Evolutionary conservation across 2,113 vertebrate species (phyloP).

Genomic region (Nibea coibor): DNA sequence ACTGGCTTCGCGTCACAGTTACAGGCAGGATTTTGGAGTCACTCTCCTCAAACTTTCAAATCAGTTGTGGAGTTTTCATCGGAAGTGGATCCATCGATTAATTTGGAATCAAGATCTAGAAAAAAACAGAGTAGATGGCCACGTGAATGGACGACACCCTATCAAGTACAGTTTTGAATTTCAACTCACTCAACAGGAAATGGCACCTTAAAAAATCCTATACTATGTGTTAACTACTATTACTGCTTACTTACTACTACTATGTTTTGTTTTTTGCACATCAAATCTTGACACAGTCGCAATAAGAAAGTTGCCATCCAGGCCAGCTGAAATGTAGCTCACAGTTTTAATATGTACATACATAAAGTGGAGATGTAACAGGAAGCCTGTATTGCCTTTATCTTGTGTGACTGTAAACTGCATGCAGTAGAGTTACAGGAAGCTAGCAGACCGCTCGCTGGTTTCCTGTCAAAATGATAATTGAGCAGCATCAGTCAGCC

Average conservation of each 20-base stretch:
- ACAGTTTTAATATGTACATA: not conserved
- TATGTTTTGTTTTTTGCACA: not conserved
- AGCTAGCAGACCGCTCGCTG: conserved; percentile 52
- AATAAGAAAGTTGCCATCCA: not conserved
- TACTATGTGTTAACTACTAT: not conserved
- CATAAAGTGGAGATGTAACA: conserved; percentile 24
- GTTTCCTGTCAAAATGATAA: conserved; percentile 73
- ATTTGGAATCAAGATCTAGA: conserved; percentile 30
- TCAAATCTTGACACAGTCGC: not conserved
- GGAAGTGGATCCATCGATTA: conserved; percentile 19
- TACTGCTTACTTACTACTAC: too few relatives aligned
- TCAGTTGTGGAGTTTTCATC: not conserved
- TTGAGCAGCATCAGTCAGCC: conserved; percentile 41
- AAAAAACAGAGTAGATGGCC: not conserved
- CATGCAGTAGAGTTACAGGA: conserved; percentile 59
- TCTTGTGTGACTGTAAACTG: conserved; percentile 14
- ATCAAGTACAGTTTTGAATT: not conserved
- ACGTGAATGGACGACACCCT: too few relatives aligned
- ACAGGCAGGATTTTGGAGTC: conserved; percentile 1
- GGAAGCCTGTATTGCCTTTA: conserved; percentile 40
- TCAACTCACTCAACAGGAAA: not conserved
- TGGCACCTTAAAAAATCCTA: not conserved
- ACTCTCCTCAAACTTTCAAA: conserved; percentile 25
- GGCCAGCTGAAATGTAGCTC: not conserved
- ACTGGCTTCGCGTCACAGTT: conserved; percentile 5